Evolutionary conservation across 1,140 invertebrate species (phyloP), one percentile per base, ranked within the genome.

Genomic region (Magallana gigas): DNA sequence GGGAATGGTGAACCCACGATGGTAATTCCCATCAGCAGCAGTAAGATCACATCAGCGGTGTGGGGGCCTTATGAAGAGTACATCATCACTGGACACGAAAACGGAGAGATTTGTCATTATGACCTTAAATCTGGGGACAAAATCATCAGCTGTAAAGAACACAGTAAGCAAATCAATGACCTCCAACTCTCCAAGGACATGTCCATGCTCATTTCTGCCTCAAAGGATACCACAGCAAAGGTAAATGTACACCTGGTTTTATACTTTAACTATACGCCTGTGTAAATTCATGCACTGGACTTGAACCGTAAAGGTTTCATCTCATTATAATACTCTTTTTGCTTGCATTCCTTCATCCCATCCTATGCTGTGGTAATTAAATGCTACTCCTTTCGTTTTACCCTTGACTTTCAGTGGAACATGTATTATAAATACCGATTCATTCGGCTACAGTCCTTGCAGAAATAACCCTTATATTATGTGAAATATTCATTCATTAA

Each of bases 191-290:
- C 97, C 64, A 97, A 97, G 92, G 98, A 99, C 94, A 96, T 97
- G 23, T 98, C 97, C 3, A 98, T 99, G 98, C 98, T 99, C 92
- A 98, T 99, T 16, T 98, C 98, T 6, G 98, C 98, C 5, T 99
- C 98, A 98, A 94, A 98, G 95, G 98, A 99, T 95, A 96, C 97
- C 88, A 98, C 98, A 16, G 97, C 98, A 0, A 99, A 98, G 94
- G 95, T 96, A 89, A 14, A 23, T 71, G 16, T 84, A 29, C 16
- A 60, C 16, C 58, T 58, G 83, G 12, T 18, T 11, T 84, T 9
- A 12, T 58, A 9, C 58, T 11, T 84, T 0, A 18, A 48, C 36
- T 48, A 48, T 48, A 48, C 36, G 5, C 36, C 5, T 48, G 2
- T 48, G 36, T 23, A 23, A 23, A 23, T 23, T 23, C 23, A 23